Evolutionary conservation across 1,140 invertebrate species (phyloP).

Genomic region (Drosophila athabasca): DNA sequence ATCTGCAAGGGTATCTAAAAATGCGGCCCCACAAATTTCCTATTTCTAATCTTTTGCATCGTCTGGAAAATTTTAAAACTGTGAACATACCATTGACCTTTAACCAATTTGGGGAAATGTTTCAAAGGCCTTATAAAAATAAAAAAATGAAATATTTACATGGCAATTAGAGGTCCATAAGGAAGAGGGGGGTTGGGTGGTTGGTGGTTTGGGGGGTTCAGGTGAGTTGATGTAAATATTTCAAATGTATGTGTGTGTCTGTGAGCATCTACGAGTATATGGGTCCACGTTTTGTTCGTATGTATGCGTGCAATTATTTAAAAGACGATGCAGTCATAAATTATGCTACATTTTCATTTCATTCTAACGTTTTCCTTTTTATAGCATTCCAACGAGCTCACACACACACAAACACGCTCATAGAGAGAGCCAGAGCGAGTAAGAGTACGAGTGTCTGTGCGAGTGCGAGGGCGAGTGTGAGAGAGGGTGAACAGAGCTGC

Average conservation of each 20-base stretch:
- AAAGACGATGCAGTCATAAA: conserved; percentile 81
- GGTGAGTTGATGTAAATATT: conserved; percentile 71
- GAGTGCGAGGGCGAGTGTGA: not conserved
- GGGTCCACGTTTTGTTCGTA: conserved; percentile 15
- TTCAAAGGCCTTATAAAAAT: conserved; percentile 49
- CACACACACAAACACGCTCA: conserved; percentile 11
- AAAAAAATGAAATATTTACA: conserved; percentile 67
- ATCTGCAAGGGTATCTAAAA: too few species aligned
- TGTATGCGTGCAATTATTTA: conserved; percentile 78
- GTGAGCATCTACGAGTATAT: conserved; percentile 15
- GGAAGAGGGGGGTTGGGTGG: not conserved
- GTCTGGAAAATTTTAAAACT: conserved; percentile 7
- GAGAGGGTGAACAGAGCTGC: conserved; percentile 23
- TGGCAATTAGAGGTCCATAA: conserved; percentile 36
- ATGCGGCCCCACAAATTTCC: too few species aligned
- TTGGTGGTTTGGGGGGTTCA: not conserved
- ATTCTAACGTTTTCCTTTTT: conserved; percentile 81
- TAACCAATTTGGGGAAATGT: conserved; percentile 46
- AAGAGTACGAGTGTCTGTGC: not conserved
- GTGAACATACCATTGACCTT: conserved; percentile 46
- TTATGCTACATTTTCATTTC: conserved; percentile 82
- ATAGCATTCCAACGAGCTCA: conserved; percentile 72
- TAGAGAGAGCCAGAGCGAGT: not conserved
- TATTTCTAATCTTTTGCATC: conserved; percentile 23
- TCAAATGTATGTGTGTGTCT: conserved; percentile 49